Percentiles rank a stretch among this genome's conserved stretches.
phyloP scores from a whole-genome alignment of 2,113 vertebrate genomes.

The Coptodon rendalli region DNA sequence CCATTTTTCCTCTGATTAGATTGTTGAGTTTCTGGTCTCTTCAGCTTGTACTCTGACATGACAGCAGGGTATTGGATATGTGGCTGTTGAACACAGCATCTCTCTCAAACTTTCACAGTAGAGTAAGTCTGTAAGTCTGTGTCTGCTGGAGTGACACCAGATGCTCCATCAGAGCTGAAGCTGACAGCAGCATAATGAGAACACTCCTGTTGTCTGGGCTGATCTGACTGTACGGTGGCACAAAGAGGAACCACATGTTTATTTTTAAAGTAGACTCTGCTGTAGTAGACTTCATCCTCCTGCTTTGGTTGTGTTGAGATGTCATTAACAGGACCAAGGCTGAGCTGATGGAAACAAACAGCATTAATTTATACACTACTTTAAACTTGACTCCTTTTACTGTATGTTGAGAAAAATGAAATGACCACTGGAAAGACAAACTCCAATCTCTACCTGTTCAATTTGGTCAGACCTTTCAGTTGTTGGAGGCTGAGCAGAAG shows the following conservation, averaged over 20 bases:
- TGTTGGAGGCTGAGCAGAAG: not conserved
- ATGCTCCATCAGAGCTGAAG: fast-evolving
- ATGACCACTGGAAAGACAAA: fast-evolving
- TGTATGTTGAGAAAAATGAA: fast-evolving
- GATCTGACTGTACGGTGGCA: not conserved
- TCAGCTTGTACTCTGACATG: not conserved
- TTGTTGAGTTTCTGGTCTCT: not conserved
- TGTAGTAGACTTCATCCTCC: not conserved
- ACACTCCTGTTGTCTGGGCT: fast-evolving
- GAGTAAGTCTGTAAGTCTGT: not conserved
- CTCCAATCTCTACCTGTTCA: fast-evolving
- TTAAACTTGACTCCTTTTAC: not conserved
- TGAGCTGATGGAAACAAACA: fast-evolving
- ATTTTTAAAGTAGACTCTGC: not conserved
- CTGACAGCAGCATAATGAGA: not conserved
- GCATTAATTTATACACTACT: fast-evolving
- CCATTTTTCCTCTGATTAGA: not conserved
- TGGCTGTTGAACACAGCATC: fast-evolving
- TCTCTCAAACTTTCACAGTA: not conserved
- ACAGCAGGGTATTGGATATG: not conserved
- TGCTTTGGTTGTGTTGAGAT: not conserved
- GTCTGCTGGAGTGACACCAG: fast-evolving
- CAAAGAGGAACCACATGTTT: fast-evolving
- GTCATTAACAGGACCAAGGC: not conserved
- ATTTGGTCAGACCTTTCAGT: not conserved